Conservation (phyloP, 2,888 invertebrate species). For the Stegana nigrithorax region DNA sequence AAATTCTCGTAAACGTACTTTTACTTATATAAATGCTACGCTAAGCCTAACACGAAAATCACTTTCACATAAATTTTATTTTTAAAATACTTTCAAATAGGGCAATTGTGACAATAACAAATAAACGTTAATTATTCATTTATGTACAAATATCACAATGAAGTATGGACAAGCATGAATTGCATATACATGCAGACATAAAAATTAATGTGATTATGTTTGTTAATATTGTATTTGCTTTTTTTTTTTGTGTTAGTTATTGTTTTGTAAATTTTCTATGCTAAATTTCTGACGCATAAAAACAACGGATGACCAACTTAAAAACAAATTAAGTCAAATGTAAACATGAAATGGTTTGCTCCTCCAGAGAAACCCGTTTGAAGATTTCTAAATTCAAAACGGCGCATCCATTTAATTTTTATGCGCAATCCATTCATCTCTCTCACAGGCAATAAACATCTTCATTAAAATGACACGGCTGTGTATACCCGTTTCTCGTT, state of each 20-base stretch:
- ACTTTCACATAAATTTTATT: neutral
- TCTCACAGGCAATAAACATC: constrained; percentile 51
- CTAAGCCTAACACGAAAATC: neutral
- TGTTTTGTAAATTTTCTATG: neutral
- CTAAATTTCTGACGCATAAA: constrained; percentile 50
- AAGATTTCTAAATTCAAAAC: neutral
- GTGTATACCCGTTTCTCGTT: neutral
- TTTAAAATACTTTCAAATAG: neutral
- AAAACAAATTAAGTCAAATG: neutral
- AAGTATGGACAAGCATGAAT: neutral
- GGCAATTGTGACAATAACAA: constrained; percentile 7
- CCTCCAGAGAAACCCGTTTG: neutral
- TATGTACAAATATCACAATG: constrained; percentile 53
- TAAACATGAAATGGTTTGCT: constrained; percentile 5
- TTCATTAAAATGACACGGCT: constrained; percentile 24
- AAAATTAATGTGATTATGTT: neutral
- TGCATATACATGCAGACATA: neutral
- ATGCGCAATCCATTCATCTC: constrained; percentile 64
- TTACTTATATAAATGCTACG: neutral
- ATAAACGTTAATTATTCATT: constrained; percentile 23
- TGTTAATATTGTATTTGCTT: no score
- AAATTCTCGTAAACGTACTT: neutral
- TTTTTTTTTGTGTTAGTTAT: neutral
- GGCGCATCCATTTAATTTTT: constrained; percentile 53
- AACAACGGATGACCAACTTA: constrained; percentile 41